These are phyloP conservation scores for Aurelia aurita complex sp. Pacific DNA, from an alignment of 30 jellyfish, hydroid and myxozoan genomes.

Conservation along the genomic window DNA sequence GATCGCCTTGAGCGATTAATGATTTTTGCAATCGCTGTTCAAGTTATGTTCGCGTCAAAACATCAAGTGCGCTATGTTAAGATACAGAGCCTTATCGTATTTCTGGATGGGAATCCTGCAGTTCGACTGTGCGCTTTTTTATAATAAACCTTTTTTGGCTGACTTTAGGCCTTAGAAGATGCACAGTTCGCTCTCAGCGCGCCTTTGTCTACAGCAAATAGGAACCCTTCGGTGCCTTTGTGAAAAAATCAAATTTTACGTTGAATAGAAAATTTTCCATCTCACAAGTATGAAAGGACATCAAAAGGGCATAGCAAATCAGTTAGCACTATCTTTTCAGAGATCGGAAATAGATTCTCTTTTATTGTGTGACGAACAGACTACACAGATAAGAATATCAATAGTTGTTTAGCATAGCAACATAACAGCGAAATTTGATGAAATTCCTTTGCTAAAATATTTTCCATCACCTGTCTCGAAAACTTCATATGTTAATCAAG, in stretches of 20 bases:
- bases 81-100: no score
- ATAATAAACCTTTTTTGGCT: no score
- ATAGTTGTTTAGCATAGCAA: slow-evolving; percentile 27
- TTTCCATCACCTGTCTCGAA: neutral
- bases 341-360: slow-evolving; percentile 58
- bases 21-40: no score
- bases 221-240: slow-evolving; percentile 67
- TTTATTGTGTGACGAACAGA: slow-evolving; percentile 41
- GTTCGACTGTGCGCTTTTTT: no score
- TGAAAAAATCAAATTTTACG: slow-evolving; percentile 59
- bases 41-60: no score
- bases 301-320: slow-evolving; percentile 23
- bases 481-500: slow-evolving; percentile 1
- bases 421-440: neutral
- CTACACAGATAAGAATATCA: slow-evolving; percentile 23
- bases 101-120: no score
- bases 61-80: no score
- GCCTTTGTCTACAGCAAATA: slow-evolving; percentile 28
- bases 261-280: slow-evolving; percentile 36
- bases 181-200: slow-evolving; percentile 33
- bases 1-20: no score
- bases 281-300: slow-evolving; percentile 1
- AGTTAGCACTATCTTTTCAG: slow-evolving; percentile 33
- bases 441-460: neutral
- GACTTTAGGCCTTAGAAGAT: no score